Conservation (phyloP, 2,797 vertebrate genomes). For the Sebastes minor region DNA sequence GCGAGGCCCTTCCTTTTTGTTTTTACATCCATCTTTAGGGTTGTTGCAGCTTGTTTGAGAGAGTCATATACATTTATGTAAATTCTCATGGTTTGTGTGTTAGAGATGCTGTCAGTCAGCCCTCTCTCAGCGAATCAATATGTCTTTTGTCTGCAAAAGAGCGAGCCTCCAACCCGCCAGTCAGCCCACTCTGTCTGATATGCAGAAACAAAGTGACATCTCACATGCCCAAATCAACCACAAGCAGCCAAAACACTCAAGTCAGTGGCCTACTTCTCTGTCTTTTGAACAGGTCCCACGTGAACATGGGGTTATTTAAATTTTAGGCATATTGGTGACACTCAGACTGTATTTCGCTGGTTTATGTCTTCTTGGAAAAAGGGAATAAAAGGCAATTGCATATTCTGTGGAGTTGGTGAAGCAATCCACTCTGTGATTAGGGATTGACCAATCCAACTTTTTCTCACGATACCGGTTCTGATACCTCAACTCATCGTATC, state of each 20-base stretch:
- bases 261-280: constrained; percentile 22
- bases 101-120: constrained; percentile 44
- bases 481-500: not conserved
- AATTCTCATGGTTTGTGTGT: constrained; percentile 2
- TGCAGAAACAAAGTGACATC: constrained; percentile 9
- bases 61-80: constrained; percentile 2
- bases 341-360: not conserved
- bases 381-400: not conserved
- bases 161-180: constrained; percentile 4
- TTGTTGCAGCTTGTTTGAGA: constrained; percentile 17
- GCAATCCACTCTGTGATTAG: not conserved
- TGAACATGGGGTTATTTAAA: not conserved
- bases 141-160: constrained; percentile 60
- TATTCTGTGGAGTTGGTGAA: not conserved
- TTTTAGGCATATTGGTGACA: not conserved
- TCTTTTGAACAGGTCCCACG: constrained; percentile 3
- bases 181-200: constrained; percentile 19
- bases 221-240: constrained; percentile 1
- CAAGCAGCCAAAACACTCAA: constrained; percentile 1
- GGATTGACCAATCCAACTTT: not conserved
- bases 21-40: not conserved
- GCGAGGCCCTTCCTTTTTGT: not conserved
- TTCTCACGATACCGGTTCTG: not conserved
- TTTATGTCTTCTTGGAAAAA: not conserved
- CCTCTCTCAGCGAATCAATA: constrained; percentile 46